Conservation (phyloP, 2,797 vertebrate genomes). For the Enteromius treurensis region DNA sequence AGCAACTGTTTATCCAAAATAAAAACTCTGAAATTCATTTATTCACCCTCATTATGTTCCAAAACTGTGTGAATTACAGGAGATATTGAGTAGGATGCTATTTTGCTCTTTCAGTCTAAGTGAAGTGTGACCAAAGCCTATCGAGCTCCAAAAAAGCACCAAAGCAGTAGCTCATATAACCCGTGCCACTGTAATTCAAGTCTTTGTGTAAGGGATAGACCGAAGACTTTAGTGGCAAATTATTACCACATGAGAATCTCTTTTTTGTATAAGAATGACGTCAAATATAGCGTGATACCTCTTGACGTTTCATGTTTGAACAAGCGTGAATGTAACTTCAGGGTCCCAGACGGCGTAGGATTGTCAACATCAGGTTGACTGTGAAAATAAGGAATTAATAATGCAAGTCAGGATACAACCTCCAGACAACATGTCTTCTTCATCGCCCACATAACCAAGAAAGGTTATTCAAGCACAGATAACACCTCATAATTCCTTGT, state of each 20-base stretch:
- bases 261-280: neutral
- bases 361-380: constrained; percentile 69
- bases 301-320: neutral
- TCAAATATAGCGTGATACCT: neutral
- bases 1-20: neutral
- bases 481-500: neutral
- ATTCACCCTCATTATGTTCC: neutral
- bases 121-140: neutral
- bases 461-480: constrained; percentile 2
- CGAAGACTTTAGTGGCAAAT: neutral
- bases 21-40: neutral
- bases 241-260: neutral
- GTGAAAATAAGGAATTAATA: constrained; percentile 76
- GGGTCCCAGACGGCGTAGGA: constrained; percentile 21
- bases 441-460: constrained; percentile 27
- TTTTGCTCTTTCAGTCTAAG: neutral
- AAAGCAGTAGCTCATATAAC: neutral
- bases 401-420: constrained; percentile 67
- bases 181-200: neutral
- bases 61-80: neutral
- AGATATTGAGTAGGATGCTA: constrained; percentile 3
- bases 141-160: neutral
- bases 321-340: constrained; percentile 44
- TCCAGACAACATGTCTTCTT: constrained; percentile 53
- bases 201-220: neutral